Evolutionary conservation across 92 coral and sea anemone species (phyloP).

Genomic region (Phenganax marumi): DNA sequence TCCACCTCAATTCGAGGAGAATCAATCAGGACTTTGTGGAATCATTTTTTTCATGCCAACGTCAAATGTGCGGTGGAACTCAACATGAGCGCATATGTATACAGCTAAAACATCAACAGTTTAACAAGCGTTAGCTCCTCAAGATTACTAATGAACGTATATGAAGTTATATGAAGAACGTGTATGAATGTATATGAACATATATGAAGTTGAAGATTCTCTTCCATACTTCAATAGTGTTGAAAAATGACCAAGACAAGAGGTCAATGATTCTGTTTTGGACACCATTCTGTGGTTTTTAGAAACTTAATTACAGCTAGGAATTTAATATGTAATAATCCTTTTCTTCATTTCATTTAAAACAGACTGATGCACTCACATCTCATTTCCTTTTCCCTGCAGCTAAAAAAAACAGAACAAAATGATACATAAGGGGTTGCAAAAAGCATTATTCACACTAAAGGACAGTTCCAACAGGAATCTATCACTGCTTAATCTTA

Average conservation of each 20-base stretch:
- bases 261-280: constrained; percentile 27
- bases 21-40: constrained; percentile 63
- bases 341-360: too few relatives aligned
- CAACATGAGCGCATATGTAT: constrained; percentile 61
- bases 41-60: constrained; percentile 59
- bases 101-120: constrained; percentile 57
- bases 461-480: too few relatives aligned
- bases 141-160: constrained; percentile 43
- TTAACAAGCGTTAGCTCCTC: constrained; percentile 40
- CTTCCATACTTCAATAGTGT: constrained; percentile 41
- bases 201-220: constrained; percentile 49
- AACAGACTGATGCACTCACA: too few relatives aligned
- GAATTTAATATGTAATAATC: too few relatives aligned
- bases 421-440: too few relatives aligned
- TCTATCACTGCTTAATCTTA: too few relatives aligned
- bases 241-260: constrained; percentile 25
- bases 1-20: constrained; percentile 44
- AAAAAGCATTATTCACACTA: too few relatives aligned
- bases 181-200: too few relatives aligned
- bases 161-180: too few relatives aligned
- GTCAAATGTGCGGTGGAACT: constrained; percentile 68
- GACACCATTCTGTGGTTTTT: constrained; percentile 42
- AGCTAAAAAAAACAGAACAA: too few relatives aligned
- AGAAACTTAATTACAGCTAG: constrained; percentile 16
- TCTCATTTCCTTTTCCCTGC: too few relatives aligned